Base-by-base conservation (phyloP, 2,797 vertebrate species). In the Pseudochromis fuscus region DNA sequence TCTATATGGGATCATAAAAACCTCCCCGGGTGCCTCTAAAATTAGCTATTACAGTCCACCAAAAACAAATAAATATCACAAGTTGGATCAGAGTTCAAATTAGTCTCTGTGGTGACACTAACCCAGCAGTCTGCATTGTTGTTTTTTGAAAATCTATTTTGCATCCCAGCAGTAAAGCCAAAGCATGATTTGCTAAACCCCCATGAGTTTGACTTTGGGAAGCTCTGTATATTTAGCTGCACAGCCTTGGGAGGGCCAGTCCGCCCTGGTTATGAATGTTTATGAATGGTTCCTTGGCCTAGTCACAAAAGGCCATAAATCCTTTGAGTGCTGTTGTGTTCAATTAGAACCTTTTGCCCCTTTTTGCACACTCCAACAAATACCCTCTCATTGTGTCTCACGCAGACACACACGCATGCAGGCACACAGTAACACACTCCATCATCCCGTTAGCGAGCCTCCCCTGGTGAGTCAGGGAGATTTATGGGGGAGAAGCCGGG, bases 401-500 rank as follows among this genome's bases (percentile, higher is more conserved):
- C 67, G 24, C 64, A 15, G 58, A 56, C 72, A 37, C 40, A 35
- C 38, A 30, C 57, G 46, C 56, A 59, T 42, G 45, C 31, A 46
- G 7, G 5, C 48, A 4, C 46, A 44, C 70, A 56, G 76, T 38
- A 23, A 61, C 53, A 25, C 70, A 58, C 61, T 84, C 81, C 60
- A 75, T 87, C 82, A 82, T 80, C 77, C 78, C 7, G 45, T 81
- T 79, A 77, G 84, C 55, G 2, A 74, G 80, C 69, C 81, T 91
- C 72, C 90, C 83, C 55, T 45, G 74, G 84, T 88, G 87, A 86
- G 82, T 85, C 86, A 60, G 66, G 69, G 88, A 93, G 92, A 94
- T 94, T 94, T 93, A 94, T 93, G 91, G 89, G n/a, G 89, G 70
- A 87, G 79, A 86, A 68, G 77, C 85, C 78, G 86, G 83, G 82